Percentiles rank a stretch among this genome's conserved stretches.
Evolutionary conservation across 2,888 invertebrate genomes (phyloP).

Genomic region (Panopea generosa): DNA sequence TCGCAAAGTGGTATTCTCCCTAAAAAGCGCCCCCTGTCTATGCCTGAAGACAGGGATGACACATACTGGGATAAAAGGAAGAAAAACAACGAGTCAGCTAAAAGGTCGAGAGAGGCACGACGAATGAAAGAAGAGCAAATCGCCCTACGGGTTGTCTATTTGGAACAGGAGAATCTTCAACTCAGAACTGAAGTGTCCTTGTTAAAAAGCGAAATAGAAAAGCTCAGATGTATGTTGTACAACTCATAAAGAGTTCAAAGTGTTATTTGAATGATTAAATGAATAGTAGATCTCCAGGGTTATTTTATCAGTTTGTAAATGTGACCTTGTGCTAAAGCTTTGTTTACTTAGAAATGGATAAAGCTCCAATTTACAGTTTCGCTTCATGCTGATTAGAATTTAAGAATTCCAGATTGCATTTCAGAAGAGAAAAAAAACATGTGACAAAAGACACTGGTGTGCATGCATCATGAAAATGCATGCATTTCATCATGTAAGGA

Average conservation of each 20-base stretch:
- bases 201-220: conserved; percentile 82
- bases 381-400: too few species aligned
- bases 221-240: conserved; percentile 81
- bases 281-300: too few species aligned
- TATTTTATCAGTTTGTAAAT: too few species aligned
- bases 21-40: conserved; percentile 74
- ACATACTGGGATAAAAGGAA: conserved; percentile 85
- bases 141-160: conserved; percentile 79
- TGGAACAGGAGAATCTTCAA: conserved; percentile 84
- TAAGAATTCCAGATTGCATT: too few species aligned
- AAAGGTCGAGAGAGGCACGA: conserved; percentile 84
- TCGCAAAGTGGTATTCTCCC: conserved; percentile 63
- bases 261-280: too few species aligned
- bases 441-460: too few species aligned
- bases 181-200: conserved; percentile 82
- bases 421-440: too few species aligned
- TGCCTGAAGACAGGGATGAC: conserved; percentile 82
- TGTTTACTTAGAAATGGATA: too few species aligned
- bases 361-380: too few species aligned
- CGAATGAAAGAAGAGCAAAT: conserved; percentile 84
- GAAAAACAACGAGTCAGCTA: conserved; percentile 85
- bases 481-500: too few species aligned
- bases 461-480: too few species aligned
- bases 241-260: conserved; percentile 63
- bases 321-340: too few species aligned